Evolutionary conservation across 64 coral and sea anemone genomes (phyloP).

Genomic region (Montipora capricornis): DNA sequence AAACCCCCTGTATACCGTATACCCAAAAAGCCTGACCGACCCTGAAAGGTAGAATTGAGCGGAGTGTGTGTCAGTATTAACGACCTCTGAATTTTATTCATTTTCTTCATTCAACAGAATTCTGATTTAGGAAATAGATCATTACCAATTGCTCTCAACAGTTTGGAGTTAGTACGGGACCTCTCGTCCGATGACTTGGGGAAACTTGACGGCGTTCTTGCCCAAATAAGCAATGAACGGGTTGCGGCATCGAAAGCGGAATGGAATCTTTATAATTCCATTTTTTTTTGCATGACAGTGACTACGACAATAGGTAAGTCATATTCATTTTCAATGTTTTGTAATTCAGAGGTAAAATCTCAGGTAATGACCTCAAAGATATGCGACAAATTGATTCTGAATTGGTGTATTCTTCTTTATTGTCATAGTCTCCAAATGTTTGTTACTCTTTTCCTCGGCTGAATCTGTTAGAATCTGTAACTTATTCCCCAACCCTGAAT

Average conservation of each 20-base stretch:
- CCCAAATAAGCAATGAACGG: conserved; percentile 58
- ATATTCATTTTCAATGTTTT: neutral
- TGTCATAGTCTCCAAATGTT: no score
- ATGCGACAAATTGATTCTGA: no score
- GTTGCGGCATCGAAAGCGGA: conserved; percentile 59
- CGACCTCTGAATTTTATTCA: no score
- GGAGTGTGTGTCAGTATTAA: no score
- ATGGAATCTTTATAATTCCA: conserved; percentile 87
- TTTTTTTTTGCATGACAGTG: conserved; percentile 94
- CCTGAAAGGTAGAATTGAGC: no score
- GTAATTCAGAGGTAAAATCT: neutral
- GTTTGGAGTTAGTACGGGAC: conserved; percentile 64
- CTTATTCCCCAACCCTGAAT: no score
- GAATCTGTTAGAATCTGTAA: no score
- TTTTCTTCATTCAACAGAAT: conserved; percentile 28
- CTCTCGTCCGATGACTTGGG: conserved; percentile 65
- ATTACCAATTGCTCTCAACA: neutral
- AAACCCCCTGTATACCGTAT: no score
- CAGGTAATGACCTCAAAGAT: no score
- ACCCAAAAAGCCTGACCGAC: no score
- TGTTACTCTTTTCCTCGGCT: no score
- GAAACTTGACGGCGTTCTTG: conserved; percentile 65
- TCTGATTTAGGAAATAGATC: conserved; percentile 68
- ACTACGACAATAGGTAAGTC: conserved; percentile 91
- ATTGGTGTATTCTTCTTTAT: no score